Base-by-base conservation (phyloP, 2,888 invertebrate genomes). In the Euphydryas editha region DNA sequence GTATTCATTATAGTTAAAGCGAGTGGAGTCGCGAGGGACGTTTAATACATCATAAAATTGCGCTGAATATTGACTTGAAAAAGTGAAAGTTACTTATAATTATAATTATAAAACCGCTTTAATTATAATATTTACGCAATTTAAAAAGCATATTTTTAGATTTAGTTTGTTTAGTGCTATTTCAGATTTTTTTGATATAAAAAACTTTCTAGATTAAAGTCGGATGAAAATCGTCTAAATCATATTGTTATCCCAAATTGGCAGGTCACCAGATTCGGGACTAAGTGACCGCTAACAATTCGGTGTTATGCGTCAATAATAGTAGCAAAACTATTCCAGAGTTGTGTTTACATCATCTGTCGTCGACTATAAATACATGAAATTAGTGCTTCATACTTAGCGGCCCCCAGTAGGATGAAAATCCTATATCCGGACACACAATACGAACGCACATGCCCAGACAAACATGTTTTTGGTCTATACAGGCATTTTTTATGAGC, bases 261-360 rank as follows among this genome's bases (percentile, higher is more conserved):
- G 62, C 49, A 62, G 56, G 47, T 49, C 62, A 62, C 62, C 62
- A 62, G 47, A 30, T 15, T 37, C 20, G 11, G 20, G 20, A 13
- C 36, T 20, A 18, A 39, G 39, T 13, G 17, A 39, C 46, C 20
- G 46, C 24, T 37, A 57, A 36, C 37, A 57, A 57, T 18, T 20
- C 36, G 5, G 15, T 30, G 18, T 20, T 44, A 20, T 15, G 39
- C 49, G 21, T 60, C 49, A 39, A 20, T 49, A 6, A 49, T 21
- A 49, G 13, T 3, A 6, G 21, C 6, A 21, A 21, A 21, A 6
- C 21, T 49, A 49, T 11, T 20, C 18, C 20, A 20, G 20, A 18
- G 18, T 18, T 46, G 7, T 46, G 46, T 46, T 46, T 46, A 46
- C 18, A 46, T 18, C 18, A 10, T 46, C 10, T 18, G 17, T 18